Evolutionary conservation across 1,140 invertebrate species (phyloP).

Genomic region (Steinernema feltiae): DNA sequence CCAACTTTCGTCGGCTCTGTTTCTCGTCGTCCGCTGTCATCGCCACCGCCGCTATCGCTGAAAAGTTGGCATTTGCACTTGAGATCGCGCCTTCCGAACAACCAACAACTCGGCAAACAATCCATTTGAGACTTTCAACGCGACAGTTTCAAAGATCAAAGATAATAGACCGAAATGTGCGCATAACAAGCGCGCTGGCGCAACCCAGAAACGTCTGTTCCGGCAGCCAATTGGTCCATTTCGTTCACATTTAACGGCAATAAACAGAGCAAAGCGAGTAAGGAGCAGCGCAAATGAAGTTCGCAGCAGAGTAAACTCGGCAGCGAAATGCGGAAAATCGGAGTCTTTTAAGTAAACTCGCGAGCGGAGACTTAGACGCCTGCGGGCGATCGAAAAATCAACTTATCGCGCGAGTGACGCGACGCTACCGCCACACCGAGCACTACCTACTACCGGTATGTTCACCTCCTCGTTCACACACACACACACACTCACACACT

Average conservation of each 20-base stretch:
- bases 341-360: background rate
- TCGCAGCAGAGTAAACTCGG: too few relatives aligned
- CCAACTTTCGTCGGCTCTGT: background rate
- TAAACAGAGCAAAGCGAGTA: background rate
- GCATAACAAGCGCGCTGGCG: too few relatives aligned
- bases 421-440: background rate
- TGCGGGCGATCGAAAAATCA: background rate
- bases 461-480: background rate
- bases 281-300: background rate
- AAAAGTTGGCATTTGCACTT: background rate
- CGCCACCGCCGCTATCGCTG: background rate
- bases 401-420: too few relatives aligned
- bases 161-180: too few relatives aligned
- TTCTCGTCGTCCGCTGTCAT: background rate
- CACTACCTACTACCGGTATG: background rate
- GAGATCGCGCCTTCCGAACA: background rate
- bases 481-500: too few relatives aligned
- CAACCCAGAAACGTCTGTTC: too few relatives aligned
- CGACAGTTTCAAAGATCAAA: background rate
- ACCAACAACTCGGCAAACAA: background rate
- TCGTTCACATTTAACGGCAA: too few relatives aligned
- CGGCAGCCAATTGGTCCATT: too few relatives aligned
- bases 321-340: background rate
- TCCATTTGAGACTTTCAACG: background rate
- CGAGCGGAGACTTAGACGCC: background rate